These are phyloP conservation scores for Oedothorax gibbosus DNA, from an alignment of 1,140 invertebrate species.

Conservation along the genomic window DNA sequence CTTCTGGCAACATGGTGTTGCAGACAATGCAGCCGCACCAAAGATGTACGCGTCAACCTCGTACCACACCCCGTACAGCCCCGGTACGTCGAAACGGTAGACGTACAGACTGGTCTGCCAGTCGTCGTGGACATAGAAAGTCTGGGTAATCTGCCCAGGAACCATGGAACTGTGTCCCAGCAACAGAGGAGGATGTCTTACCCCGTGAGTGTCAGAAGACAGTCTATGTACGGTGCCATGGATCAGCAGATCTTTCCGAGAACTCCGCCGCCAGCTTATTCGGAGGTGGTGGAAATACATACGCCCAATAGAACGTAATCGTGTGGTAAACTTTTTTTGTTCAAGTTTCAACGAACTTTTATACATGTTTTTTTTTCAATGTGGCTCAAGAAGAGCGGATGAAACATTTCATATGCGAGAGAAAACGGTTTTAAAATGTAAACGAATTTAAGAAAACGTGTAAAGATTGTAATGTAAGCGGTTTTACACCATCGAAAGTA, in stretches of 20 bases:
- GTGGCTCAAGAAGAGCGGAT: no score
- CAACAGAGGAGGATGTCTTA: background rate
- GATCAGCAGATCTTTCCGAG: background rate
- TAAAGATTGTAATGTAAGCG: no score
- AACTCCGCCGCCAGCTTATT: conserved; percentile 30
- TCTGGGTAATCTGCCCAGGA: background rate
- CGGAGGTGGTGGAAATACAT: background rate
- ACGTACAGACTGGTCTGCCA: conserved; percentile 43
- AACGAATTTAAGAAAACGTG: no score
- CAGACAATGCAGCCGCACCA: background rate
- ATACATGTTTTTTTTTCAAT: no score
- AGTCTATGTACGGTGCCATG: background rate
- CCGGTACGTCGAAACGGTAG: conserved; percentile 21
- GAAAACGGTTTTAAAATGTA: no score
- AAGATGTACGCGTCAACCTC: background rate
- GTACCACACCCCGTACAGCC: background rate
- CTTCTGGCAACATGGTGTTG: conserved; percentile 22
- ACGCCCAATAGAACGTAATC: background rate
- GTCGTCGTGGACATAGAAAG: conserved; percentile 6
- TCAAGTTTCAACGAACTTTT: no score
- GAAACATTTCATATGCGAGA: no score
- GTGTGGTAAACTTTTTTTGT: no score
- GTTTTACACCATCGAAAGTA: no score
- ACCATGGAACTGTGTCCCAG: background rate
- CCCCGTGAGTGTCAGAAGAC: background rate